Base-by-base conservation (phyloP, 2,888 invertebrate genomes). In the Lepeophtheirus nordmannii region DNA sequence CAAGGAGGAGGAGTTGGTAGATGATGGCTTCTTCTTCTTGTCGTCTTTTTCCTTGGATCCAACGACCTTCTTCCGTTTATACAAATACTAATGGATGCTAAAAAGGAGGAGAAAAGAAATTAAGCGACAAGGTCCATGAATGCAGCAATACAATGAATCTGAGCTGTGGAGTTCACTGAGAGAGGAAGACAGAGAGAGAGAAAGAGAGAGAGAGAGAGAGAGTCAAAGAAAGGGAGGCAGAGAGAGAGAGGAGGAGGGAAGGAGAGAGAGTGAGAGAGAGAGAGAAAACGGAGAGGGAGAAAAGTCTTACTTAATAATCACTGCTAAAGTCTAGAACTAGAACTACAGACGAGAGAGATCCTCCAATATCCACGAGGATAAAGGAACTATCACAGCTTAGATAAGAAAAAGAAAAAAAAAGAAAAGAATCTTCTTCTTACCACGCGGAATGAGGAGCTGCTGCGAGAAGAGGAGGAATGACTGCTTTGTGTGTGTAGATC, bases 311-410 rank as follows among this genome's bases (percentile, higher is more conserved):
- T 30, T 30, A 30, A n/a, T n/a, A n/a, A 30, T 30, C 30, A 30
- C 30, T 30, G 30, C 30, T 30, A 30, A 30, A 30, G 30, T 30
- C 30, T 30, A 30, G 3, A 30, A 30, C 30, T 30, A 30, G 30
- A 30, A 30, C 30, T 30, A 30, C 30, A 30, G 2, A 30, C 30
- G 7, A 5, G 8, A 14, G 53, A 46, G 53, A 46, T 46, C 53
- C 53, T 46, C 53, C 53, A 46, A 46, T 46, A 46, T 46, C 53
- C 53, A 46, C 53, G 53, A 46, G 53, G 53, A 46, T 46, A 46
- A 46, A 46, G 53, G 53, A 46, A 46, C 53, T 46, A 46, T 46
- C 53, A 46, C 53, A 46, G 53, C 53, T 46, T n/a, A 46, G 53
- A 46, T 14, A 46, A 46, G 53, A 46, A 46, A 5, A 17, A 46